phyloP scores from a whole-genome alignment of 2,113 vertebrate species.

The Pedionomus torquatus region DNA sequence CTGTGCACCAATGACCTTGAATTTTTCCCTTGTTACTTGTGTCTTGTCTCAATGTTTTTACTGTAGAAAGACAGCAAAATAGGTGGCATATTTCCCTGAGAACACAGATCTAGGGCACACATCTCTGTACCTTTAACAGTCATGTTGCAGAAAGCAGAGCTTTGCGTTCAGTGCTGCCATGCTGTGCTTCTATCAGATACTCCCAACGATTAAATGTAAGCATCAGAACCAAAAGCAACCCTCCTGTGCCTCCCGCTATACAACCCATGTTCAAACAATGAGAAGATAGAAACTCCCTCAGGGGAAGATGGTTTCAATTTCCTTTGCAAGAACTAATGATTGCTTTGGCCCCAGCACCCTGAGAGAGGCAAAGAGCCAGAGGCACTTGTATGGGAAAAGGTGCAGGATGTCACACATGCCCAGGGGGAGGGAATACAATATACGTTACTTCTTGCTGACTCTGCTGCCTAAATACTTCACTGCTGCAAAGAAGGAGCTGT shows the following conservation, averaged over 20 bases:
- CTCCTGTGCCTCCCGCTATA: background rate
- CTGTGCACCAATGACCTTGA: background rate
- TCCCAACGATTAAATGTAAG: background rate
- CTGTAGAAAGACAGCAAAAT: background rate
- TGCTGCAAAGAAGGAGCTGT: background rate
- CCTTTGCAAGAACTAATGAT: background rate
- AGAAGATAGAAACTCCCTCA: background rate
- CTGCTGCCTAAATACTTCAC: background rate
- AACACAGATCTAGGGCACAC: background rate
- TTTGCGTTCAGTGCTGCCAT: background rate
- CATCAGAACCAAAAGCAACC: background rate
- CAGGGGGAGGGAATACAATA: background rate
- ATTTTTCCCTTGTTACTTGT: background rate
- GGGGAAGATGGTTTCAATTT: slow-evolving; percentile 2
- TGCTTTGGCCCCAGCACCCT: slow-evolving; percentile 6
- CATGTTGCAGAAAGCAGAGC: background rate
- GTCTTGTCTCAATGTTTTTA: background rate
- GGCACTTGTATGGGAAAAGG: background rate
- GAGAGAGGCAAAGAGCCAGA: background rate
- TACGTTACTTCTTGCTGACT: background rate
- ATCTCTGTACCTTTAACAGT: background rate
- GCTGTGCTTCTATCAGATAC: background rate
- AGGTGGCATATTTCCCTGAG: background rate
- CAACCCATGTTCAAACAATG: background rate
- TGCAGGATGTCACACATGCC: background rate